Percentiles rank a stretch among this genome's conserved stretches.
These are phyloP conservation scores for Peribatodes rhomboidaria DNA, from an alignment of 2,888 invertebrate genomes.

Conservation along the genomic window DNA sequence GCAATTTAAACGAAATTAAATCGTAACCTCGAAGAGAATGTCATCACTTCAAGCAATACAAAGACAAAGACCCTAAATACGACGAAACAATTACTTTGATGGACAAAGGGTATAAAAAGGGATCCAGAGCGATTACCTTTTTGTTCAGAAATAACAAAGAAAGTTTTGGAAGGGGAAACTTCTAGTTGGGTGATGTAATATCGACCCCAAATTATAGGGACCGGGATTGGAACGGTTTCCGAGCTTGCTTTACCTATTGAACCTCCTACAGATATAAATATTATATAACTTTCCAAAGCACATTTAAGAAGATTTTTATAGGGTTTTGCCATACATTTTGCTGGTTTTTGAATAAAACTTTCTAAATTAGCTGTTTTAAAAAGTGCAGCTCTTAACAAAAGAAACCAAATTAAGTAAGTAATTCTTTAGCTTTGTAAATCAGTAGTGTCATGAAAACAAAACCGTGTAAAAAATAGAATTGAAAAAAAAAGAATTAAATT, in stretches of 20 bases:
- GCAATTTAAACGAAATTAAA: slow-evolving; percentile 9
- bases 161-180: slow-evolving; percentile 47
- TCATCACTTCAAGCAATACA: slow-evolving; percentile 27
- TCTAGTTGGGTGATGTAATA: slow-evolving; percentile 59
- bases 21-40: slow-evolving; percentile 8
- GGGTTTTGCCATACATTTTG: not conserved
- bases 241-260: slow-evolving; percentile 1
- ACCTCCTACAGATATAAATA: not conserved
- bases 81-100: slow-evolving; percentile 35
- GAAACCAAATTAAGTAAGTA: too few species aligned
- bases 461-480: too few species aligned
- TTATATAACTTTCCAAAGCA: not conserved
- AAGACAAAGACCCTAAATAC: slow-evolving; percentile 35
- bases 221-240: slow-evolving; percentile 16
- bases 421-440: too few species aligned
- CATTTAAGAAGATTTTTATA: not conserved
- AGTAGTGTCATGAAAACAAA: too few species aligned
- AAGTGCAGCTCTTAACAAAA: too few species aligned
- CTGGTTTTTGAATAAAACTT: not conserved
- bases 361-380: not conserved
- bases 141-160: slow-evolving; percentile 45
- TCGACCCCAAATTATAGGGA: slow-evolving; percentile 33
- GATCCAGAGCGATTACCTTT: slow-evolving; percentile 43
- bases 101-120: slow-evolving; percentile 41
- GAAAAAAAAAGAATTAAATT: not conserved